Percentiles rank a stretch among this genome's conserved stretches.
These are phyloP conservation scores for Felis chaus DNA, from an alignment of 2,113 vertebrate species.

Conservation along the genomic window DNA sequence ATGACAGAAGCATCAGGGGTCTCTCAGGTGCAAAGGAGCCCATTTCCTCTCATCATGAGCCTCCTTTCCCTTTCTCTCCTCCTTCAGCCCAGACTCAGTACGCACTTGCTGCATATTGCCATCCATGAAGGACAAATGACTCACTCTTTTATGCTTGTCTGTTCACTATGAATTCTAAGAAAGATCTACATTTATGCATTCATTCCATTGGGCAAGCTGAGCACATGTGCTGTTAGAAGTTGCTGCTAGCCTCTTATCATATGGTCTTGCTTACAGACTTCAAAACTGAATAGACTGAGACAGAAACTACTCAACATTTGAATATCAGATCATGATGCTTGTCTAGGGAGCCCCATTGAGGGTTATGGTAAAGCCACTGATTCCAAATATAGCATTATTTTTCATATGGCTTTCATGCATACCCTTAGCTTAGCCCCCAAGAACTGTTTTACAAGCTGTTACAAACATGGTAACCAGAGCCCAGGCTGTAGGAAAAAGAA, in stretches of 20 bases:
- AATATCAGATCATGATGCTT: background rate
- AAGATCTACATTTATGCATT: background rate
- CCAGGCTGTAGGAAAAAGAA: background rate
- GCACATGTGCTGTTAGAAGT: background rate
- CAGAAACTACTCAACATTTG: background rate
- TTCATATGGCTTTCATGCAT: background rate
- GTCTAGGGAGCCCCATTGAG: background rate
- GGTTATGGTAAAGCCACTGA: background rate
- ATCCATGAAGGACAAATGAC: background rate
- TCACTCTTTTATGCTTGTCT: background rate
- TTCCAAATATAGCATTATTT: background rate
- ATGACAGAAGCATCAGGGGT: background rate
- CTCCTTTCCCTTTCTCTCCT: background rate
- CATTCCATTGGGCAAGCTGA: background rate
- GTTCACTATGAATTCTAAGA: background rate
- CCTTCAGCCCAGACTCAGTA: background rate
- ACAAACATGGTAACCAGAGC: background rate
- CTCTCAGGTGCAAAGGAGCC: background rate
- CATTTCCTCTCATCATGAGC: background rate
- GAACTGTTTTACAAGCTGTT: background rate
- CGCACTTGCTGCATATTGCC: background rate
- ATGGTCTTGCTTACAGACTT: background rate
- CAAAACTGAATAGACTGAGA: background rate
- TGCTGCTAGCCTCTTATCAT: background rate
- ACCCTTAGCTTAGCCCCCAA: background rate